Percentiles rank a stretch among this genome's conserved stretches.
Evolutionary conservation across 1,140 invertebrate species (phyloP).

Genomic region (Kradibia gibbosae): DNA sequence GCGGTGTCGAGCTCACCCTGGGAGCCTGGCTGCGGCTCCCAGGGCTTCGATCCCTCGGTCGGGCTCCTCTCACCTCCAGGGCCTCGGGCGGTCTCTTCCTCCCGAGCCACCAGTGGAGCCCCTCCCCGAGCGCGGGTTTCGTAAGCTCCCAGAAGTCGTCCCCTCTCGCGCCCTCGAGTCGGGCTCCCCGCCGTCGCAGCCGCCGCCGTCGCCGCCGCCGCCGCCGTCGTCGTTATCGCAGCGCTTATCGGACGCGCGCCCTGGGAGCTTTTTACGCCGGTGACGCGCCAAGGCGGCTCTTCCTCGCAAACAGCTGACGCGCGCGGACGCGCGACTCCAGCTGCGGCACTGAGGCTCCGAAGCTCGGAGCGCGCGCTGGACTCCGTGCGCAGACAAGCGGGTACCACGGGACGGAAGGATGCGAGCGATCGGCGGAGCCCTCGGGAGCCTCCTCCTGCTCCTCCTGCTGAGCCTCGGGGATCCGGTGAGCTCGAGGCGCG

Average conservation of each 20-base stretch:
- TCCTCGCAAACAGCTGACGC: not conserved
- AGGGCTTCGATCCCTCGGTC: no score
- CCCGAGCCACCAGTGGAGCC: no score
- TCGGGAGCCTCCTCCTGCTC: conserved; percentile 63
- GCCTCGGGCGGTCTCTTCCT: not conserved
- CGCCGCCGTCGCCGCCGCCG: not conserved
- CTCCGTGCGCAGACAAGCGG: not conserved
- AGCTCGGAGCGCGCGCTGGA: no score
- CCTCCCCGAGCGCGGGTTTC: not conserved
- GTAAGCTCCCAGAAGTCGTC: not conserved
- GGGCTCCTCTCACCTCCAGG: not conserved
- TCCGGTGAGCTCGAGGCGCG: conserved; percentile 60
- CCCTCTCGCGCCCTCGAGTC: no score
- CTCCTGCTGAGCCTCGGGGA: conserved; percentile 65
- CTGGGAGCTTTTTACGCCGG: not conserved
- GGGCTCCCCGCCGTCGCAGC: not conserved
- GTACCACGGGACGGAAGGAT: conserved; percentile 65
- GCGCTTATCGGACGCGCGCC: not conserved
- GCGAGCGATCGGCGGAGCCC: no score
- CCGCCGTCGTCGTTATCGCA: not conserved
- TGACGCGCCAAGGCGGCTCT: not conserved
- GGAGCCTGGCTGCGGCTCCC: no score
- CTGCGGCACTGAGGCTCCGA: not conserved
- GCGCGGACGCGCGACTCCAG: not conserved
- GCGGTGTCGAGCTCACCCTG: not conserved